phyloP scores from a whole-genome alignment of 2,113 vertebrate species.

The Cyrtonyx montezumae region DNA sequence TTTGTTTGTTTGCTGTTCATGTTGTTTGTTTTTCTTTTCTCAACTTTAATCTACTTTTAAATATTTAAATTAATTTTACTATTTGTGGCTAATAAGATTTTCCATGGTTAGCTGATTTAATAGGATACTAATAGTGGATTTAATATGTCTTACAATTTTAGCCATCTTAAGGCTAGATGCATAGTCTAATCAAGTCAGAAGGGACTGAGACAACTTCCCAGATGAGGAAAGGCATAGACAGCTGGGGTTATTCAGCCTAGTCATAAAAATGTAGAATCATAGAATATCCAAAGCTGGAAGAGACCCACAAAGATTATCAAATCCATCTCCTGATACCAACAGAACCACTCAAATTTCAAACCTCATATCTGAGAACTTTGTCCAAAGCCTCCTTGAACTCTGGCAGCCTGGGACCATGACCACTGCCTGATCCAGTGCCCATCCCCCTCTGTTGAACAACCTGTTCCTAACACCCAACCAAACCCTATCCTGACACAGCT shows the following conservation, averaged over 20 bases:
- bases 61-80: neutral
- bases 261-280: neutral
- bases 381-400: neutral
- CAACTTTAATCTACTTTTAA: neutral
- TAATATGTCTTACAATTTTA: neutral
- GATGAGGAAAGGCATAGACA: neutral
- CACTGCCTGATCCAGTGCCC: neutral
- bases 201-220: neutral
- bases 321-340: neutral
- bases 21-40: neutral
- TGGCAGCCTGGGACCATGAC: neutral
- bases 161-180: neutral
- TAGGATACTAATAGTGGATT: neutral
- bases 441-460: neutral
- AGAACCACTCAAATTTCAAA: neutral
- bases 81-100: neutral
- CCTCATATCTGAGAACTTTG: neutral
- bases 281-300: neutral
- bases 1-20: neutral
- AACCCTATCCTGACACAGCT: neutral
- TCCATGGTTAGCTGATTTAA: neutral
- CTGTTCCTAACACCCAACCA: neutral
- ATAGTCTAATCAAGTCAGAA: neutral
- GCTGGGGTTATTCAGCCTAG: neutral
- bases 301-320: neutral